Base-by-base conservation (phyloP, 2,888 invertebrate species). In the Mimumesa dahlbomi region DNA sequence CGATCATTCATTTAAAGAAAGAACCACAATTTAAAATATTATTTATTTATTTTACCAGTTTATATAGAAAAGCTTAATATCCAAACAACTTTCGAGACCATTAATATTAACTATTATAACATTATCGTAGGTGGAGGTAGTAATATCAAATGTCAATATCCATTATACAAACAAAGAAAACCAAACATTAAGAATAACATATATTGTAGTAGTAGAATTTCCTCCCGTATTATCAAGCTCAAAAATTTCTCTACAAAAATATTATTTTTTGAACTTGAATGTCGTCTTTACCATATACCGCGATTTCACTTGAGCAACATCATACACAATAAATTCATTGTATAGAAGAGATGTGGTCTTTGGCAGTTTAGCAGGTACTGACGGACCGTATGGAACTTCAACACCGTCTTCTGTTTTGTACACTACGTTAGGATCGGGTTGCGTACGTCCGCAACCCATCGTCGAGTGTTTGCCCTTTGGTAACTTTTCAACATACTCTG, bases 311-410 rank as follows among this genome's bases (percentile, higher is more conserved):
- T 99, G 99, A 9, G 97, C 96, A 34, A 96, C 93, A 89, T 99
- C 98, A 89, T 99, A 99, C 0, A 99, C 98, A 89, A 99, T 96
- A 85, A 93, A 95, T 91, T 98, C 98, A 90, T 98, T 98, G 89
- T 98, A 98, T 1, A 98, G 91, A 75, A 98, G 91, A 2, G 90
- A 88, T 0, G 90, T 92, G 11, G 91, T 90, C 65, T 85, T 76
- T 0, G 88, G 73, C 0, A 90, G 83, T 0, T 89, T 82, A 38
- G 88, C 85, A n/a, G 89, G 73, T 0, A 92, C 83, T 0, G 94
- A 92, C 82, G 92, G 92, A 6, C 97, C 97, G 19, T 94, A 90
- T 0, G 97, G 97, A 73, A 97, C 94, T 83, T 94, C 92, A 0
- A 95, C 92, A 5, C 95, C 97, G 87, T 94, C 94, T 11, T 91